Evolutionary conservation across 2,888 invertebrate genomes (phyloP), one percentile per base, ranked within the genome.

Genomic region (Volucella inflata): DNA sequence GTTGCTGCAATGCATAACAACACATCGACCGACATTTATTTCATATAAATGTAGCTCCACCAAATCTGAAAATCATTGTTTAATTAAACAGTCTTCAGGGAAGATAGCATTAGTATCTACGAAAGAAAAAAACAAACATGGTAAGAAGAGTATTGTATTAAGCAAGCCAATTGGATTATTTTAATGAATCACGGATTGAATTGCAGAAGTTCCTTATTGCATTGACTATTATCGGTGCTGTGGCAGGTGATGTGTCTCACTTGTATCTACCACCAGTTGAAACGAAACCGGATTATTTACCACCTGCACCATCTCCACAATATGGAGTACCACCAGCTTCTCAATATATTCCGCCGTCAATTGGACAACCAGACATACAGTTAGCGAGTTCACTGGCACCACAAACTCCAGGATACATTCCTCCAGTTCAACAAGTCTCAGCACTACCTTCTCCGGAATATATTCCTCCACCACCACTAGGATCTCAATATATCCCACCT

Each of bases 181-280:
- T 2, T 8, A 9, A 2, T 30, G 46, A 0, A 17, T 42, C 6
- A 4, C 42, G 14, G 55, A 64, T 36, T 65, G 17, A 11, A 14
- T 83, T 76, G 16, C 30, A 88, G 88, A 88, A 87, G 76, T 77
- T 87, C 67, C 46, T 79, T 9, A 38, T 80, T 50, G 60, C 65
- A 4, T 79, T 87, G 57, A 76, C 78, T 38, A 10, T 88, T 14
- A 46, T 88, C 44, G 87, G 87, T 9, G 70, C 53, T 3, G 87
- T 82, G n/a, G 79, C 87, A 42, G 88, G 87, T 57, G 88, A 88
- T 84, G 88, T 88, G 0, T 87, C 87, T 2, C 87, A 88, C 10
- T 74, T 87, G 2, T 81, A 81, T 57, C 55, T 76, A 50, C 65
- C 74, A 83, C 76, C 48, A 75, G 48, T n/a, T 30, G 81, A 79